Conservation (phyloP, 2,888 invertebrate species). For the Pristionchus maxplancki region DNA sequence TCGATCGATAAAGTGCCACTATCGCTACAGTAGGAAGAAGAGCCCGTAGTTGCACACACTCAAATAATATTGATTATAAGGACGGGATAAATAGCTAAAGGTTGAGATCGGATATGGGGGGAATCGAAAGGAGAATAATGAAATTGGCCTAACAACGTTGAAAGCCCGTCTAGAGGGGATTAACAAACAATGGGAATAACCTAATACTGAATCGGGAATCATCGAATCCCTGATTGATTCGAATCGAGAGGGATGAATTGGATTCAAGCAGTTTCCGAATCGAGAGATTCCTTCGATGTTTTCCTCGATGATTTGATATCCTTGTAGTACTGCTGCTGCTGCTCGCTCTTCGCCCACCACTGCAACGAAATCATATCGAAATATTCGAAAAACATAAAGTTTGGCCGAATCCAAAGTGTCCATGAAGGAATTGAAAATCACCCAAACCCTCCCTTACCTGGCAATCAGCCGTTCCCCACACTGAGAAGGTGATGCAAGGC, state of each 20-base stretch:
- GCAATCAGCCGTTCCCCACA: slow-evolving; percentile 76
- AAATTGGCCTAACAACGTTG: slow-evolving; percentile 38
- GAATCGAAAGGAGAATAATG: neutral
- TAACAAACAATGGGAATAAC: slow-evolving; percentile 38
- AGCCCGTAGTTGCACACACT: neutral
- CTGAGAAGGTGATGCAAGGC: slow-evolving; percentile 73
- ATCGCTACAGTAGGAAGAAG: neutral
- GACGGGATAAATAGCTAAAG: neutral
- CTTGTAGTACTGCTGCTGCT: slow-evolving; percentile 53
- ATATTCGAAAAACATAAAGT: neutral
- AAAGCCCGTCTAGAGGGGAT: slow-evolving; percentile 23
- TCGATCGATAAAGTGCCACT: slow-evolving; percentile 22
- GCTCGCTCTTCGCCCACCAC: slow-evolving; percentile 51
- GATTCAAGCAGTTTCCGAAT: slow-evolving; percentile 13
- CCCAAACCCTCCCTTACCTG: no score
- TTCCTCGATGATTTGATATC: slow-evolving; percentile 50
- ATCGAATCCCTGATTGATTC: neutral
- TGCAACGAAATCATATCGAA: neutral
- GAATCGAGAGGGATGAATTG: neutral
- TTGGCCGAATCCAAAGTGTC: neutral
- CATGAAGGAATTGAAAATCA: no score
- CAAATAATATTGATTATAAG: slow-evolving; percentile 38
- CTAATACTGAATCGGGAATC: slow-evolving; percentile 17
- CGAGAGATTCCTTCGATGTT: slow-evolving; percentile 45
- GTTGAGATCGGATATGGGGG: slow-evolving; percentile 34